Evolutionary conservation across 1,140 invertebrate species (phyloP), one percentile per base, ranked within the genome.

Genomic region (Nebria ingens): DNA sequence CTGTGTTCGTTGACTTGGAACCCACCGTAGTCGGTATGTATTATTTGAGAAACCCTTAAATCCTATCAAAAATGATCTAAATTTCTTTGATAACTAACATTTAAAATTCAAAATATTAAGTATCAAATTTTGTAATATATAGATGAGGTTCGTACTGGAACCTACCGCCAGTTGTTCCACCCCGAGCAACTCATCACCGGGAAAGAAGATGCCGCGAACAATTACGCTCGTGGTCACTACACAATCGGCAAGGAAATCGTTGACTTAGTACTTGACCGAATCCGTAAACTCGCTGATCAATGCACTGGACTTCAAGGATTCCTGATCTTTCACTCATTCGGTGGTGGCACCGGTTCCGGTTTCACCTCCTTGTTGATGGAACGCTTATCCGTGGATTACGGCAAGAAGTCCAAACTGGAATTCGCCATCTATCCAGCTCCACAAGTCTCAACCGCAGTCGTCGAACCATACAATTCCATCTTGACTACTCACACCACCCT

Each of bases 401-500:
- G 89, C 38, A 93, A 93, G 73, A 93, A 91, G 66, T 87, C 86
- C 21, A 93, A 92, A 70, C 75, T 93, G 29, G 88, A 93, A 71
- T 93, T 93, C 69, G 83, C 88, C 59, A 86, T 93, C 62, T 93
- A 93, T 70, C 91, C 91, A 20, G 89, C 91, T 11, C 91, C 90
- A 17, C 89, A 92, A 71, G 86, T 89, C 25, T 86, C 87, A n/a
- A 89, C 87, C 1, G 90, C 91, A 23, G 90, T 93, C 2, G 91
- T 93, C 1, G 90, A 93, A 69, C 90, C 91, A 1, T 93, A 93
- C 76, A 93, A 91, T 71, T 87, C 87, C 0, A 87, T 91, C 63
- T 71, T 91, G 51, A 87, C 85, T 19, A 87, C 85, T 2, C 86
- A 87, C 65, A 88, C 82, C 57, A 89, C 80, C 57, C 72, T 91